phyloP scores from a whole-genome alignment of 2,113 vertebrate genomes.

The Myrmecobius fasciatus region DNA sequence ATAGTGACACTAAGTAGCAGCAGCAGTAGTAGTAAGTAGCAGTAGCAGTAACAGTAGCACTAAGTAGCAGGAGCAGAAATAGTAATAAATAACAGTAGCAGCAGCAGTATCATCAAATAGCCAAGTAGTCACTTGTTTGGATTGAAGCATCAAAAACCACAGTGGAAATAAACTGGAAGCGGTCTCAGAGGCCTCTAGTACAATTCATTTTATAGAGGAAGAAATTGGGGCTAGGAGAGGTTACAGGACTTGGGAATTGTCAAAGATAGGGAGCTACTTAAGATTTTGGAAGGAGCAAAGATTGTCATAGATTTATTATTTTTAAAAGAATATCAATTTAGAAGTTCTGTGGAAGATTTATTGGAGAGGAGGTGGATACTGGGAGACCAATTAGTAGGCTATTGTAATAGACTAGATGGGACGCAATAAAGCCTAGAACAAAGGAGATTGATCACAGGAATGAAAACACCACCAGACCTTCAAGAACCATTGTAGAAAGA shows the following conservation, averaged over 20 bases:
- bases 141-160: background rate
- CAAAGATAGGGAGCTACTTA: background rate
- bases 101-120: no score
- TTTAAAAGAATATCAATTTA: background rate
- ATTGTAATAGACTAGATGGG: background rate
- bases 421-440: background rate
- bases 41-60: no score
- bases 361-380: background rate
- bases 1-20: no score
- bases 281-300: background rate
- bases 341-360: background rate
- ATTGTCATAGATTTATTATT: background rate
- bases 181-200: background rate
- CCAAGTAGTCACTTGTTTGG: background rate
- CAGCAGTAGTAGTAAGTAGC: no score
- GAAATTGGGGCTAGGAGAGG: background rate
- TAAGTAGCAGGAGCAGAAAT: no score
- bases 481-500: background rate
- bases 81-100: no score
- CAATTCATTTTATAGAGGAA: background rate
- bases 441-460: background rate
- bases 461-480: background rate
- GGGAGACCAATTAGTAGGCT: background rate
- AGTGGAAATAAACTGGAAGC: background rate
- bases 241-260: background rate